Conservation (phyloP, 2,797 vertebrate species). For the Rhinoraja longicauda region DNA sequence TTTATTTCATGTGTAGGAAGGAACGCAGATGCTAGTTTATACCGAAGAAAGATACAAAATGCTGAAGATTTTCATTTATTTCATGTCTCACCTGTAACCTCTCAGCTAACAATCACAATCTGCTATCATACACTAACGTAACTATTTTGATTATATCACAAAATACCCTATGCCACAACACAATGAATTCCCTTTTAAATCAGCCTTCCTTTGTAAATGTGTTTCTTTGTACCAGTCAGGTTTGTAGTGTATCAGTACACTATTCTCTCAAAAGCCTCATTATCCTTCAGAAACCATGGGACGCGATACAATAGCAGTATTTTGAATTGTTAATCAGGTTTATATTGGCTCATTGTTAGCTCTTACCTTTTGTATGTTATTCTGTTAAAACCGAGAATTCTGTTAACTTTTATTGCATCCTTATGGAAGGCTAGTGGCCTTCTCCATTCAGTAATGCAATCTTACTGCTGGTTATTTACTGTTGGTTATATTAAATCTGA, state of each 20-base stretch:
- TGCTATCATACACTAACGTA: background rate
- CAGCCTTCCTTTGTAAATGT: too few relatives aligned
- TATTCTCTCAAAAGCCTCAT: background rate
- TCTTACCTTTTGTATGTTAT: constrained; percentile 6
- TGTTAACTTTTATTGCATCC: background rate
- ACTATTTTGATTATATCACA: background rate
- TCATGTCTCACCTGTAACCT: background rate
- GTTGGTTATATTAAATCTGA: background rate
- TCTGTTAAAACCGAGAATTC: background rate
- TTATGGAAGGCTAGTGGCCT: background rate
- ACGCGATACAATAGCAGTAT: background rate
- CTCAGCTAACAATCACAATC: background rate
- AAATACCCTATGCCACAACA: background rate
- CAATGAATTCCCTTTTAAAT: background rate
- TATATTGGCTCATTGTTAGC: background rate
- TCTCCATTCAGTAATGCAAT: constrained; percentile 8
- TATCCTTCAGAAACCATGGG: background rate
- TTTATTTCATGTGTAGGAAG: background rate
- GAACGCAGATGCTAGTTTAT: too few relatives aligned
- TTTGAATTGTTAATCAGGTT: background rate
- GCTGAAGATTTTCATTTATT: background rate
- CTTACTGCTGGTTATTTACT: background rate
- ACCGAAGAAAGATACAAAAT: too few relatives aligned
- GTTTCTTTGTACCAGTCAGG: background rate
- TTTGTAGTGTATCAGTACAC: background rate